Base-by-base conservation (phyloP, 2,888 invertebrate species). In the Lasioglossum vierecki region DNA sequence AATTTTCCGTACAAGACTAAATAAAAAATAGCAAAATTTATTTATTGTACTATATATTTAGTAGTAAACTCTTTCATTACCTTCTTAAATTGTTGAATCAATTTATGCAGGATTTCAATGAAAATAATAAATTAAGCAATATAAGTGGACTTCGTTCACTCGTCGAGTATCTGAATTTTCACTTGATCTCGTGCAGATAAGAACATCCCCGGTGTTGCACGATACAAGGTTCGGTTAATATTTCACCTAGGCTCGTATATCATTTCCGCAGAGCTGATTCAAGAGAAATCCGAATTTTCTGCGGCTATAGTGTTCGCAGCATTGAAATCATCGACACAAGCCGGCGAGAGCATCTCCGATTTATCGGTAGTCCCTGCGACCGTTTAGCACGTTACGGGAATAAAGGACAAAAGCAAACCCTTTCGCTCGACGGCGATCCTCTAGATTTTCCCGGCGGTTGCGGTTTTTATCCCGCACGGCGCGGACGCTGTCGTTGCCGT, bases 401-500 rank as follows among this genome's bases (percentile, higher is more conserved):
- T 70, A 60, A 30, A 44, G 53, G 63, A 57, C 63, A 60, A 63
- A 71, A 63, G 46, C 70, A 66, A 63, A 70, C 70, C 75, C 44
- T 53, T 71, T 74, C 46, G 5, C 39, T 44, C 35, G 15, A 11
- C 8, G 11, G 4, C 66, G 72, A 80, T 73, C 15, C 18, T 49
- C 6, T 76, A 9, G 71, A 75, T 76, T 80, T 81, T 76, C 80
- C 74, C 57, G 63, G 49, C 44, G 71, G 1, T 44, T 49, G 57
- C 35, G 53, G 39, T 72, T 79, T 79, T 79, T 57, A 77, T 76
- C 60, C 53, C n/a, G 53, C 9, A 53, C 73, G 26, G 68, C 57
- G 39, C 44, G 35, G 57, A 66, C 66, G 8, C 15, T 63, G 63
- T 30, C 63, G 63, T 15, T 6, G 35, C 18, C 35, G 18, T n/a